These are phyloP conservation scores for Enchytraeus crypticus DNA, from an alignment of 2,888 invertebrate species.

Conservation along the genomic window DNA sequence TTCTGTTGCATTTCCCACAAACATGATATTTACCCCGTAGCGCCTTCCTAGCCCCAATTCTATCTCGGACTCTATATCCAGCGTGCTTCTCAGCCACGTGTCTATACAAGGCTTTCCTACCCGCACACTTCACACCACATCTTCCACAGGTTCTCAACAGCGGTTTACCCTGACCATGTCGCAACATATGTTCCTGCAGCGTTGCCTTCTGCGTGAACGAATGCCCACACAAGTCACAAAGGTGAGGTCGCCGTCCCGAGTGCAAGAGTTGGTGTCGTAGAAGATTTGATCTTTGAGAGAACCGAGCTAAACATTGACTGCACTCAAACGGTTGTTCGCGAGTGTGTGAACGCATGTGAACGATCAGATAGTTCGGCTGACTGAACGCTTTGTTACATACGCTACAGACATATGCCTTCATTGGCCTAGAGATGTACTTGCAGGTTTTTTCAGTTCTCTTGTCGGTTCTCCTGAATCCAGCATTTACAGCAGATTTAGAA, in stretches of 20 bases:
- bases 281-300: slow-evolving; percentile 7
- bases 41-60: no score
- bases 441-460: neutral
- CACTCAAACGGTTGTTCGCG: neutral
- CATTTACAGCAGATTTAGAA: neutral
- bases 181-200: slow-evolving; percentile 5
- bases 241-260: slow-evolving; percentile 1
- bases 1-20: neutral
- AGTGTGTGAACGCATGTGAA: slow-evolving; percentile 1
- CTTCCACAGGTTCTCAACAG: no score
- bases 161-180: no score
- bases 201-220: slow-evolving; percentile 2
- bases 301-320: neutral
- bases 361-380: slow-evolving; percentile 4
- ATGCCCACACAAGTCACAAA: slow-evolving; percentile 6
- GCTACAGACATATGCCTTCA: neutral
- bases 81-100: no score
- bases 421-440: neutral
- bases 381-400: slow-evolving; percentile 6
- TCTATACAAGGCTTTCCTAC: no score
- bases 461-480: neutral
- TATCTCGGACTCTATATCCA: no score
- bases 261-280: slow-evolving; percentile 1
- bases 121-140: no score
- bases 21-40: neutral